These are phyloP conservation scores for Hepsetus odoe DNA, from an alignment of 2,113 vertebrate species.

Conservation along the genomic window DNA sequence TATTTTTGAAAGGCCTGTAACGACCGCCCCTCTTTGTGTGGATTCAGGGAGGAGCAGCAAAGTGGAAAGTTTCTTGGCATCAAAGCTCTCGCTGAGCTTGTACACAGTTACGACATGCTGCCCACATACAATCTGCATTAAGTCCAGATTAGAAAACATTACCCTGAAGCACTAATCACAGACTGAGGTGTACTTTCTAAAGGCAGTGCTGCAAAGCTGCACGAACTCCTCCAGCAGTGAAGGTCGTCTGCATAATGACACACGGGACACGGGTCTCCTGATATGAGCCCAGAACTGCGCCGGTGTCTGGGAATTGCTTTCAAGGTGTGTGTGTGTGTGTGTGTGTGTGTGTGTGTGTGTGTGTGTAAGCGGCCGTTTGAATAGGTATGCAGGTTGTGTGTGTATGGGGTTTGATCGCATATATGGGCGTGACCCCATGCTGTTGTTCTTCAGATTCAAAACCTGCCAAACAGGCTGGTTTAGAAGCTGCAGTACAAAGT, in stretches of 20 bases:
- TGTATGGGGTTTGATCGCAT: neutral
- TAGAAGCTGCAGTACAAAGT: neutral
- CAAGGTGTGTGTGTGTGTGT: neutral
- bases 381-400: neutral
- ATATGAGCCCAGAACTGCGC: neutral
- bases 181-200: neutral
- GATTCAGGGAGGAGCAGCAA: no score
- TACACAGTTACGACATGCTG: no score
- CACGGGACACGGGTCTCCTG: neutral
- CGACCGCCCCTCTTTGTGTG: no score
- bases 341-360: neutral
- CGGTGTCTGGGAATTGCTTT: no score
- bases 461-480: conserved; percentile 37
- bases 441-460: conserved; percentile 7
- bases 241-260: neutral
- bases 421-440: conserved; percentile 7
- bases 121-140: neutral
- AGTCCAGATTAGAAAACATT: neutral
- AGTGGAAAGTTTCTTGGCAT: no score
- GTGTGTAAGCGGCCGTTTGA: neutral
- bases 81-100: no score
- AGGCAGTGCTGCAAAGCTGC: neutral
- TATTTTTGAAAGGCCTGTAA: no score
- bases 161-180: neutral
- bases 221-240: neutral